Percentiles rank a stretch among this genome's conserved stretches.
Conservation (phyloP, 2,797 vertebrate genomes). For the Falco novaeseelandiae region DNA sequence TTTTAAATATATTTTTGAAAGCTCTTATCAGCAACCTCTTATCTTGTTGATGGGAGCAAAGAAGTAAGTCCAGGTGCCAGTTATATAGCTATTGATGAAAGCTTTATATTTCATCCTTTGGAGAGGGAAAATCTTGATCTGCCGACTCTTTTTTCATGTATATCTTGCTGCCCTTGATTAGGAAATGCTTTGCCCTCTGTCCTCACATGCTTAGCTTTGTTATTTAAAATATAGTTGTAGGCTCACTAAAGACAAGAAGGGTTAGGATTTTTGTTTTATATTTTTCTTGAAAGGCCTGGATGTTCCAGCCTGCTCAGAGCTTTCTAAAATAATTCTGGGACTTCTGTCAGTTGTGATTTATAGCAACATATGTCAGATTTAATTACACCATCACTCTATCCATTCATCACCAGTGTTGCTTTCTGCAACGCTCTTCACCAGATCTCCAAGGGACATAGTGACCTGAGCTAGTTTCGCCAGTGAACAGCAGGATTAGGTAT, state of each 20-base stretch:
- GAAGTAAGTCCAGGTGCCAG: background rate
- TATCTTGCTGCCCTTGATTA: background rate
- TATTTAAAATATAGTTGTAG: background rate
- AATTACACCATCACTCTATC: background rate
- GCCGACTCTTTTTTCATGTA: background rate
- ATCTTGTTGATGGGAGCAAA: background rate
- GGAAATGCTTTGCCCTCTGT: background rate
- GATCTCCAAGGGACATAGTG: background rate
- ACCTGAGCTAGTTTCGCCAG: background rate
- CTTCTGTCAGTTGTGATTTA: constrained; percentile 53
- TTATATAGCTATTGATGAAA: background rate
- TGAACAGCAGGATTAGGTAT: background rate
- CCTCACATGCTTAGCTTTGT: background rate
- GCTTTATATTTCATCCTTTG: background rate
- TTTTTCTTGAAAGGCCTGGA: constrained; percentile 14
- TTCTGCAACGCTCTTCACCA: background rate
- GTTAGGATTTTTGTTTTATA: background rate
- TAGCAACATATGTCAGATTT: constrained; percentile 33
- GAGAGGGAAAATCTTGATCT: background rate
- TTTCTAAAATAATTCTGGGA: constrained; percentile 28
- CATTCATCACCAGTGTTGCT: background rate
- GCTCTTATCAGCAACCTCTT: background rate
- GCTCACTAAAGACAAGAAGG: background rate
- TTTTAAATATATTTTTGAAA: background rate
- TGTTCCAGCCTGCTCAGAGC: background rate